A percentile compares a stretch with the other conserved stretches of the same genome.
Evolutionary conservation across 2,888 invertebrate genomes (phyloP).

Genomic region (Andrena dorsata): DNA sequence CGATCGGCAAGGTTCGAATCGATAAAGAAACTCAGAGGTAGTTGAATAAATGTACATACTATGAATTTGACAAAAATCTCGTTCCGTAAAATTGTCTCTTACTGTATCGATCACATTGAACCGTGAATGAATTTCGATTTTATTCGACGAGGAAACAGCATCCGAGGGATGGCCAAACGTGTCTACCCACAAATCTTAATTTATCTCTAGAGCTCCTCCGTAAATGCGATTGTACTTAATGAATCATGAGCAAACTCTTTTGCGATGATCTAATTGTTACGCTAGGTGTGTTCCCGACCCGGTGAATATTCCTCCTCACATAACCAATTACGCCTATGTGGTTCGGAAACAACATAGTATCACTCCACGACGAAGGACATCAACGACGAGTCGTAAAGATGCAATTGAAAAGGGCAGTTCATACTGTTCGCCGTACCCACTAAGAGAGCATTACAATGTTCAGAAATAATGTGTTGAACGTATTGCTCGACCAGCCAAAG

Average conservation of each 20-base stretch:
- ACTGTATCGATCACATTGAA: constrained; percentile 2
- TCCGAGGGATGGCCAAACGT: constrained; percentile 18
- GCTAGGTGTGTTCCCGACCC: constrained; percentile 63
- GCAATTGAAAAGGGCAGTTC: constrained; percentile 62
- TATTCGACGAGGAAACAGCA: constrained; percentile 24
- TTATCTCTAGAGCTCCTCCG: constrained; percentile 52
- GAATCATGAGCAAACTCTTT: constrained; percentile 70
- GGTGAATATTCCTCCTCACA: constrained; percentile 56
- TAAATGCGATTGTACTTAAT: constrained; percentile 73
- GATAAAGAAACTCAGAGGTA: constrained; percentile 33
- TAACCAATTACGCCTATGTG: constrained; percentile 53
- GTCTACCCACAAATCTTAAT: constrained; percentile 46
- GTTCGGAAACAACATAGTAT: constrained; percentile 58
- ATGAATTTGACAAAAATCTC: constrained; percentile 20
- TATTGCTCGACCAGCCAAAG: constrained; percentile 40
- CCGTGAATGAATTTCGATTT: constrained; percentile 24
- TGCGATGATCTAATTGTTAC: constrained; percentile 64
- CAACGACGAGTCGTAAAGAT: constrained; percentile 62
- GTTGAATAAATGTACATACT: constrained; percentile 18
- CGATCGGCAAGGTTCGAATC: constrained; percentile 14
- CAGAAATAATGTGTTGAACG: constrained; percentile 56
- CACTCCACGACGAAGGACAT: constrained; percentile 61
- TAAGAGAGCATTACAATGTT: constrained; percentile 71
- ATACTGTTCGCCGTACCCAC: constrained; percentile 69
- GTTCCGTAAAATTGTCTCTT: constrained; percentile 10